Evolutionary conservation across 1,140 invertebrate species (phyloP).

Genomic region (Acromyrmex heyeri): DNA sequence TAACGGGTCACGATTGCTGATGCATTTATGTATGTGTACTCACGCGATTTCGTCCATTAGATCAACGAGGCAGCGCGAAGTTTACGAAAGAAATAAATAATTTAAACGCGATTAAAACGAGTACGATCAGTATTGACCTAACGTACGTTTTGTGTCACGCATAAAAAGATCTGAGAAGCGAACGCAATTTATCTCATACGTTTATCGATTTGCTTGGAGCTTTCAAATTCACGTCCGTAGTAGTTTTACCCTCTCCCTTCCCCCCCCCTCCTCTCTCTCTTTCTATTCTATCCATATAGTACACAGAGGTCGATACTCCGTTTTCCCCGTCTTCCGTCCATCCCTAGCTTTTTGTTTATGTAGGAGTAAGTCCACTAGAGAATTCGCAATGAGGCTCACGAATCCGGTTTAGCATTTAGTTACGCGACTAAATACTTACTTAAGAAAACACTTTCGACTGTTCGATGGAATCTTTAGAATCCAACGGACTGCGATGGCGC

Average conservation of each 20-base stretch:
- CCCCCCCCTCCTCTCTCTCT: neutral
- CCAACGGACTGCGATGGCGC: conserved; percentile 23
- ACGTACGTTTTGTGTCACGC: neutral
- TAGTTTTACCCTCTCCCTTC: neutral
- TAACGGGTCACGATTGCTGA: conserved; percentile 31
- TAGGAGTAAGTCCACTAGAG: conserved; percentile 37
- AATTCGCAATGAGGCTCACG: conserved; percentile 67
- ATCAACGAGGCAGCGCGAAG: neutral
- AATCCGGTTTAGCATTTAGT: conserved; percentile 67
- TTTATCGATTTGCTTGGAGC: conserved; percentile 22
- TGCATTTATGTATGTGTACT: conserved; percentile 40
- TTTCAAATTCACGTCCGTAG: conserved; percentile 34
- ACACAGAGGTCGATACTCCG: conserved; percentile 46
- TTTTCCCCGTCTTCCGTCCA: conserved; percentile 18
- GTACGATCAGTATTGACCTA: conserved; percentile 16
- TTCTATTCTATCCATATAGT: neutral
- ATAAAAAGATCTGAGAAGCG: conserved; percentile 13
- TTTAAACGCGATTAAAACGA: conserved; percentile 36
- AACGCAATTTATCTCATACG: neutral
- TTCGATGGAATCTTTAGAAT: conserved; percentile 4
- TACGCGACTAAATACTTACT: conserved; percentile 68
- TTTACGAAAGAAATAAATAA: conserved; percentile 35
- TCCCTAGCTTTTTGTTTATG: conserved; percentile 18
- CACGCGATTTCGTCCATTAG: neutral
- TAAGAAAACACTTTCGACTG: conserved; percentile 65